Percentiles rank a stretch among this genome's conserved stretches.
phyloP scores from a whole-genome alignment of 2,113 vertebrate species.

The Rhinogobius similis region DNA sequence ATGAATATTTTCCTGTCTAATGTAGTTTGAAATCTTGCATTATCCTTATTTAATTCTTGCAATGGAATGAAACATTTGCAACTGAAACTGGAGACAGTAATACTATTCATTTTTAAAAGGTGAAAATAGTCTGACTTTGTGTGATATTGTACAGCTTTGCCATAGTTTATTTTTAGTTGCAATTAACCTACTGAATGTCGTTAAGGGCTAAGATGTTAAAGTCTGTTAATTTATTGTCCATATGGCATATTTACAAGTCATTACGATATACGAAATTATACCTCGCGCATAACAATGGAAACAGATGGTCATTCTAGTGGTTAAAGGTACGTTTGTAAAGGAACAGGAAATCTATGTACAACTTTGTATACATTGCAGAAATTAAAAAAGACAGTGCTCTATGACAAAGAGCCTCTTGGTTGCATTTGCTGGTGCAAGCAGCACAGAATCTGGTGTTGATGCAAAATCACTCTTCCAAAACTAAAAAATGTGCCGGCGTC shows the following conservation, averaged over 20 bases:
- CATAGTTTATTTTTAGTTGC: background rate
- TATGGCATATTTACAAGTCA: conserved; percentile 1
- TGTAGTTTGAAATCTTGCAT: too few species aligned
- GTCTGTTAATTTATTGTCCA: background rate
- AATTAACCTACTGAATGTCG: background rate
- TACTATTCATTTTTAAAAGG: background rate
- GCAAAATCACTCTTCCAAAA: conserved; percentile 44
- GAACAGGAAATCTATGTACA: background rate
- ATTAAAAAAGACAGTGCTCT: background rate
- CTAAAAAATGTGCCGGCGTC: conserved; percentile 40
- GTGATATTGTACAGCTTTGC: background rate
- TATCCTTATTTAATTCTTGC: too few species aligned
- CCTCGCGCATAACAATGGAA: background rate
- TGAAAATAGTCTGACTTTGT: background rate
- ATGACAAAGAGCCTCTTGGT: conserved; percentile 6
- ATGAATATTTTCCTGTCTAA: too few species aligned
- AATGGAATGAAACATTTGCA: too few species aligned
- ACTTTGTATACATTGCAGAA: conserved; percentile 1
- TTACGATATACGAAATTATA: background rate
- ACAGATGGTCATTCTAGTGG: background rate
- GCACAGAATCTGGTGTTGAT: conserved; percentile 33
- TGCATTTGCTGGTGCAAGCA: conserved; percentile 27
- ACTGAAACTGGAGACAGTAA: background rate
- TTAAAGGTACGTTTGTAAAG: background rate
- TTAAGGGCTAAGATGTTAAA: background rate